phyloP scores from a whole-genome alignment of 2,113 vertebrate species.

The Dasyornis broadbenti region DNA sequence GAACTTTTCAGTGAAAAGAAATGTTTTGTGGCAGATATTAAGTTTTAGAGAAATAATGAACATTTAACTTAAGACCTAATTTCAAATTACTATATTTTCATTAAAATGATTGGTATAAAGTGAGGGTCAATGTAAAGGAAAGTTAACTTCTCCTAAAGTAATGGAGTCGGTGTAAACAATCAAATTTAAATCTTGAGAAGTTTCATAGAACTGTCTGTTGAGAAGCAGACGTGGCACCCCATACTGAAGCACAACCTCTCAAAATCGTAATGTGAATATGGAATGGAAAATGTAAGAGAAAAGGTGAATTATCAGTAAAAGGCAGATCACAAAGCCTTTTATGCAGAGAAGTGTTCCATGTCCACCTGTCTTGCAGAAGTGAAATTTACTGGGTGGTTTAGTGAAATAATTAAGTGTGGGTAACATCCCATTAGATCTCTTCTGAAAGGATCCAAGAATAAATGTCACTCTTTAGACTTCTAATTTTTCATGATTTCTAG shows the following conservation, averaged over 20 bases:
- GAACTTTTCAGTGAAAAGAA: neutral
- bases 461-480: neutral
- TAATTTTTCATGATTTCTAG: neutral
- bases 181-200: neutral
- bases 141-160: neutral
- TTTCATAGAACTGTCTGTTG: neutral
- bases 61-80: neutral
- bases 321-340: neutral
- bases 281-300: neutral
- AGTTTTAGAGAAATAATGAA: neutral
- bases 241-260: neutral
- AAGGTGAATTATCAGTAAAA: neutral
- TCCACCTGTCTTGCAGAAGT: neutral
- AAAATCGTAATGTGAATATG: neutral
- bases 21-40: neutral
- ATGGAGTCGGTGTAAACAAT: neutral
- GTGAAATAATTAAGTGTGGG: neutral
- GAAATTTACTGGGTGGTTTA: neutral
- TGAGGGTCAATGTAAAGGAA: neutral
- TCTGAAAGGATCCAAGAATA: neutral
- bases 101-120: neutral
- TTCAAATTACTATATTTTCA: neutral
- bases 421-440: neutral
- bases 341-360: neutral
- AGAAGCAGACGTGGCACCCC: neutral